Evolutionary conservation across 2,797 vertebrate species (phyloP).

Genomic region (Petrocephalus schoutedeni): DNA sequence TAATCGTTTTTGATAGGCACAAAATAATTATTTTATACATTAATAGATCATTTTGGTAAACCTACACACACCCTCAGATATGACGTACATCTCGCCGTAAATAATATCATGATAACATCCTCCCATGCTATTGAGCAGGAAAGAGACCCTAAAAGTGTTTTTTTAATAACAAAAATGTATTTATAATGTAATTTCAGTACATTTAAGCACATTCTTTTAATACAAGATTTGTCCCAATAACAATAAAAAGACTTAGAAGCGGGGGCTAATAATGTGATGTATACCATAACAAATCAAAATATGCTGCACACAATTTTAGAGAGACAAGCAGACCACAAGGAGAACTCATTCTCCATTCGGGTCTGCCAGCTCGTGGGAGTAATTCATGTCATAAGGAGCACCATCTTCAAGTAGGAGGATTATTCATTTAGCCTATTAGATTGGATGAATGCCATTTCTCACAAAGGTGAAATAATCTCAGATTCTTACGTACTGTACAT

Average conservation of each 20-base stretch:
- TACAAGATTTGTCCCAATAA: neutral
- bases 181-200: neutral
- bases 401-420: neutral
- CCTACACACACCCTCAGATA: neutral
- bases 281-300: neutral
- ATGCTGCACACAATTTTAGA: neutral
- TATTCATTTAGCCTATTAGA: neutral
- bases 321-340: neutral
- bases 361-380: neutral
- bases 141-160: neutral
- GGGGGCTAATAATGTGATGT: neutral
- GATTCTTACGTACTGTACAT: neutral
- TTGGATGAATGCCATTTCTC: neutral
- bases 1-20: neutral
- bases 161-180: neutral
- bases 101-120: neutral
- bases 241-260: neutral
- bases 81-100: neutral
- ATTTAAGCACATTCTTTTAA: neutral
- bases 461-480: neutral
- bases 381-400: neutral
- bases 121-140: neutral
- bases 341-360: neutral
- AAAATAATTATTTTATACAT: neutral
- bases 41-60: neutral